Base-by-base conservation (phyloP, 1,140 invertebrate genomes). In the Goniozus legneri region DNA sequence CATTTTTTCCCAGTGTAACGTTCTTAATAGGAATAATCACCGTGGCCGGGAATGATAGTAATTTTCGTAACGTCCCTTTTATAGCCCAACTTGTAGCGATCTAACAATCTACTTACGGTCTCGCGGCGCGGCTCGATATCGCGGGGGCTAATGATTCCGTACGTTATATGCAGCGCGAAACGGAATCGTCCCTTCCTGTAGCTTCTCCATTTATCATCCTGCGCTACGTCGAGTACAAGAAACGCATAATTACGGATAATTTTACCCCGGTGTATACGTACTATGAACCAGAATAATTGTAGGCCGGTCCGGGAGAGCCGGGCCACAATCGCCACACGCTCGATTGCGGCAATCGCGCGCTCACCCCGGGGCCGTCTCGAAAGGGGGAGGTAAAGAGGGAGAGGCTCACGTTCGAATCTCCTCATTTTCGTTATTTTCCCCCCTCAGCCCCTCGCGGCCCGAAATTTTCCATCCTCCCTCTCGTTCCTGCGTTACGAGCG, bases 181-280 rank as follows among this genome's bases (percentile, higher is more conserved):
- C 50, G 30, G 40, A 48, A 39, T 50, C 52, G 37, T 31, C 20
- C 42, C 55, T 56, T 52, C 41, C 37, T 46, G 54, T 44, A 48
- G 38, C 16, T 13, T 21, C 30, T 40, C 42, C 42, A 46, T 58
- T 58, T 42, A 53, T 57, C 50, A 58, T 57, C 49, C 52, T 33
- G 21, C 16, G 16, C 38, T 44, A n/a, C n/a, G n/a, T n/a, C 37
- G 27, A 49, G 47, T 48, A 32, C 34, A 37, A 53, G 50, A 57
- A 50, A 58, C 46, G 54, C 43, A 46, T 57, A 58, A 58, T 58
- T 58, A 58, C 42, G 22, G 45, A 14, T 57, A 56, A 58, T 57
- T 52, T 35, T n/a, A n/a, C 24, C 21, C 20, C 15, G 37, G 49
- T n/a, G n/a, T n/a, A n/a, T 57, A 57, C 44, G 44, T 46, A 20